phyloP scores from a whole-genome alignment of 2,888 invertebrate species.

The Globia sparganii region DNA sequence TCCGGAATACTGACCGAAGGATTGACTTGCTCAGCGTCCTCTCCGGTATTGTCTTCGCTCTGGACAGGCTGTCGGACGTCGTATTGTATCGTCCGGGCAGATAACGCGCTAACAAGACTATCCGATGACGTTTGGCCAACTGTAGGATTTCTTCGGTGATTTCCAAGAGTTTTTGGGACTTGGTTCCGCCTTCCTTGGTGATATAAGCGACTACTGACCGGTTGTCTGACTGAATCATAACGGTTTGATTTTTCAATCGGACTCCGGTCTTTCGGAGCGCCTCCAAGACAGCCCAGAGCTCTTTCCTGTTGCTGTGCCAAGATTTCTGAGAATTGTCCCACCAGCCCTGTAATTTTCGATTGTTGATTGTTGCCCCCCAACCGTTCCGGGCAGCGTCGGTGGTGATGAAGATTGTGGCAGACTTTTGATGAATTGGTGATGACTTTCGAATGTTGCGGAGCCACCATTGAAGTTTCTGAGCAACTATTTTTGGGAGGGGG shows the following conservation, averaged over 20 bases:
- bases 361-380: neutral
- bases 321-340: neutral
- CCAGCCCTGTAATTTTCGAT: neutral
- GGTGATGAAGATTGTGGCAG: neutral
- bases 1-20: neutral
- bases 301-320: neutral
- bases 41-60: neutral
- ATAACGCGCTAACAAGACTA: neutral
- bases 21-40: neutral
- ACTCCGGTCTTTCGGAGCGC: neutral
- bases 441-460: too few species aligned
- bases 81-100: neutral
- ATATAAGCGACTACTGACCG: neutral
- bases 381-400: neutral
- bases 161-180: neutral
- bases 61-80: neutral
- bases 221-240: slow-evolving; percentile 3
- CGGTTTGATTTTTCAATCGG: neutral
- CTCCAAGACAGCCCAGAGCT: neutral
- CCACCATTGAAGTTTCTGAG: too few species aligned
- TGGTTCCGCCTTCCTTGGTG: slow-evolving; percentile 3
- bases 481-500: neutral
- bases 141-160: neutral
- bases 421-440: neutral
- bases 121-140: neutral